Evolutionary conservation across 2,888 invertebrate genomes (phyloP).

Genomic region (Callimorpha dominula): DNA sequence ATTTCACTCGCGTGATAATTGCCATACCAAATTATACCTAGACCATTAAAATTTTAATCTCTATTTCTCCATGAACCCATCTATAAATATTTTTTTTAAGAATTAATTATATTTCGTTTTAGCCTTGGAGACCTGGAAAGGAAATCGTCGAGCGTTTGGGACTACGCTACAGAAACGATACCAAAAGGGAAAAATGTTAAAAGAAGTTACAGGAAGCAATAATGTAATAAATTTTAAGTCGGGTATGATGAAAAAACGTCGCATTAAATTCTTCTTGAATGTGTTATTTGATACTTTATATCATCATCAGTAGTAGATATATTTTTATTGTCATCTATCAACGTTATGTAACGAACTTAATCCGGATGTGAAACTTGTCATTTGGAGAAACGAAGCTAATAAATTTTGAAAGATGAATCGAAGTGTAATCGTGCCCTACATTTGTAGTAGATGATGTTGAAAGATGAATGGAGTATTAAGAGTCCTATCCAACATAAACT

Average conservation of each 20-base stretch:
- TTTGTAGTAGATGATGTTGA: neutral
- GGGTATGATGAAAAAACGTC: neutral
- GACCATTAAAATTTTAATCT: no score
- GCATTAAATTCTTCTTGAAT: neutral
- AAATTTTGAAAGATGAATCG: neutral
- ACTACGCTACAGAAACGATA: neutral
- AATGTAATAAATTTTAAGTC: neutral
- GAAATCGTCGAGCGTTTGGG: neutral
- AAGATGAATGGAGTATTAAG: no score
- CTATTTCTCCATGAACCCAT: no score
- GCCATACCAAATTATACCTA: no score
- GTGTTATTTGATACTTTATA: neutral
- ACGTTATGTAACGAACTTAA: neutral
- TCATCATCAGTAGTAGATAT: neutral
- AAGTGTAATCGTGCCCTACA: neutral
- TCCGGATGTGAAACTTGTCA: slow-evolving; percentile 5
- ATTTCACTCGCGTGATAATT: no score
- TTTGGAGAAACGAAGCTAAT: neutral
- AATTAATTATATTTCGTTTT: no score
- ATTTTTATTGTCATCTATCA: neutral
- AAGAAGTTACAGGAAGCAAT: neutral
- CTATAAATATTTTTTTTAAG: no score
- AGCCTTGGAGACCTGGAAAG: neutral
- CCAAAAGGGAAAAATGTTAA: neutral
- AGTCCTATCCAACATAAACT: no score